Evolutionary conservation across 2,888 invertebrate genomes (phyloP).

Genomic region (Himalopsyche anomala): DNA sequence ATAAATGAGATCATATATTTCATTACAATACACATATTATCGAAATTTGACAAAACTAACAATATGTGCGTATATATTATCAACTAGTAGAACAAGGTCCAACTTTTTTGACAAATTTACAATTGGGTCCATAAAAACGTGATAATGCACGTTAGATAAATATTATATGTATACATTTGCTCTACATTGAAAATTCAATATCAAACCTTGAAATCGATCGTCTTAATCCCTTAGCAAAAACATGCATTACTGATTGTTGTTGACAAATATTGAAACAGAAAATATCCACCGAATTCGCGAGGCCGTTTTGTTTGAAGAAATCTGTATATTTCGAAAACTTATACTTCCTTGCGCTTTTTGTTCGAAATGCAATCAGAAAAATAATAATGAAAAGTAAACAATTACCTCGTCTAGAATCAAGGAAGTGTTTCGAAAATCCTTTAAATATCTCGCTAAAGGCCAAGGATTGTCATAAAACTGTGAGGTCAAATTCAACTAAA

Average conservation of each 20-base stretch:
- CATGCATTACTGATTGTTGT: not conserved
- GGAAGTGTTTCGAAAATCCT: slow-evolving; percentile 11
- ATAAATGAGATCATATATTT: too few relatives aligned
- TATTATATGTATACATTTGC: too few relatives aligned
- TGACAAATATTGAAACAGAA: not conserved
- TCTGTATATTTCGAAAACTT: not conserved
- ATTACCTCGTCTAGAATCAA: not conserved
- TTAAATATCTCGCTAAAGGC: slow-evolving; percentile 1
- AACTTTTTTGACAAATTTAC: too few relatives aligned
- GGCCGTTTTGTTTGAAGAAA: slow-evolving; percentile 24
- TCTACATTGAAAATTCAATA: not conserved
- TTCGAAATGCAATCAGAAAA: not conserved
- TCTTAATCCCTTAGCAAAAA: not conserved
- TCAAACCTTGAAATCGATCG: not conserved
- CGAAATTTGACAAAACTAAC: too few relatives aligned
- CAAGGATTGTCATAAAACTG: not conserved
- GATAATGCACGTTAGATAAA: too few relatives aligned
- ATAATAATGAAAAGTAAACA: not conserved
- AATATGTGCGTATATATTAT: too few relatives aligned
- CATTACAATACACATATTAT: too few relatives aligned
- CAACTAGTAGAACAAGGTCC: too few relatives aligned
- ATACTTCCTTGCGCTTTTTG: slow-evolving; percentile 29
- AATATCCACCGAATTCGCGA: not conserved
- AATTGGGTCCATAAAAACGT: too few relatives aligned
- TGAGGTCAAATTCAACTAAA: not conserved